Evolutionary conservation across 2,888 invertebrate species (phyloP), one percentile per base, ranked within the genome.

Genomic region (Drosophila siamana): DNA sequence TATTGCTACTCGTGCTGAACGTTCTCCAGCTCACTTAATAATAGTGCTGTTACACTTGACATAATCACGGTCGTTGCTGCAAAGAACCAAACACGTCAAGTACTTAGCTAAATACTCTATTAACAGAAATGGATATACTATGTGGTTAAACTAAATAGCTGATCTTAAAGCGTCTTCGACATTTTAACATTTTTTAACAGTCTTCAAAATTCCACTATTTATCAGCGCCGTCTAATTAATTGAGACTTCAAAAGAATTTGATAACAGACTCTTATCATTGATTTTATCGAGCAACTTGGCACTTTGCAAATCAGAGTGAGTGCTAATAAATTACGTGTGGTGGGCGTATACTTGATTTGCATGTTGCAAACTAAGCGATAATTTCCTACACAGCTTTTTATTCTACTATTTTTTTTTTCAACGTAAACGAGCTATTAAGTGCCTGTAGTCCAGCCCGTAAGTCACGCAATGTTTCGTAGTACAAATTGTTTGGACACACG

Each of bases 381-480:
- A 69, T 67, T 61, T 54, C 13, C 43, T n/a, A 47, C 36, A 55
- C 47, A 65, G 51, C 48, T 44, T 33, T 33, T 33, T 33, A 33
- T 51, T 65, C 47, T 38, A 68, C 44, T 28, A 9, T 9, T 8
- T 3, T 28, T 28, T 28, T 33, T 33, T 51, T 63, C 47, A 13
- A 68, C 40, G 43, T 48, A 52, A 80, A 71, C 44, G 47, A 60
- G 41, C 41, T 44, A 68, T 70, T 75, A 76, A 86, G 61, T 78
- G 60, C 28, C 33, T 46, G 2, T 15, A 40, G 26, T 52, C 11
- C 26, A n/a, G 36, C 8, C 19, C 19, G 7, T 11, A 9, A 59
- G 59, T 41, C 80, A 86, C 75, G 78, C 78, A 51, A 51, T 73
- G 9, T 15, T 46, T 5, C 40, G n/a, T 5, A 19, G 6, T 15